Evolutionary conservation across 2,888 invertebrate genomes (phyloP).

Genomic region (Cabera pusaria): DNA sequence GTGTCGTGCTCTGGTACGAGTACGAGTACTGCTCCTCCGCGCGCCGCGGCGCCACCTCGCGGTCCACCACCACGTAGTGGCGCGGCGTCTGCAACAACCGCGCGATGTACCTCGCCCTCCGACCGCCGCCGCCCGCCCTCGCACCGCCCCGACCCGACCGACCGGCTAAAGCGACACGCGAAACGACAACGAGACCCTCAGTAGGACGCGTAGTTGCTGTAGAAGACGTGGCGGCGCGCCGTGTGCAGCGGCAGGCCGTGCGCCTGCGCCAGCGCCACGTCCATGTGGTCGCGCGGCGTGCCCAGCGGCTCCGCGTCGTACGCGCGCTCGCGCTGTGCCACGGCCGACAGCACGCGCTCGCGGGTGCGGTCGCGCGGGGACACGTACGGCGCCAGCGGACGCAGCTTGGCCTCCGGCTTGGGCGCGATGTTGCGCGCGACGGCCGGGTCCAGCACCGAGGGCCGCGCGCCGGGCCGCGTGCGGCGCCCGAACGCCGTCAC

Average conservation of each 20-base stretch:
- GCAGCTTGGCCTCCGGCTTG: slow-evolving; percentile 81
- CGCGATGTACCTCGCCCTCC: slow-evolving; percentile 58
- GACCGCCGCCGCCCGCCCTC: slow-evolving; percentile 52
- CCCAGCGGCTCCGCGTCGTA: slow-evolving; percentile 83
- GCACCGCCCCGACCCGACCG: slow-evolving; percentile 55
- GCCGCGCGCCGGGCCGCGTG: slow-evolving; percentile 72
- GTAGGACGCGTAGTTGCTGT: slow-evolving; percentile 79
- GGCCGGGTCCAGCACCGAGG: slow-evolving; percentile 78
- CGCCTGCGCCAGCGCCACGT: slow-evolving; percentile 84
- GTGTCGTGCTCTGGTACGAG: slow-evolving; percentile 88
- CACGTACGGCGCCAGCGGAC: slow-evolving; percentile 86
- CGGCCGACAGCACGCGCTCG: slow-evolving; percentile 83
- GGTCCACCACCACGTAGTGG: slow-evolving; percentile 93
- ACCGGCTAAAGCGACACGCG: slow-evolving; percentile 78
- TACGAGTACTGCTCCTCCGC: slow-evolving; percentile 94
- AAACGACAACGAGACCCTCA: slow-evolving; percentile 52
- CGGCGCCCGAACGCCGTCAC: slow-evolving; percentile 92
- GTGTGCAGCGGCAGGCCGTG: slow-evolving; percentile 81
- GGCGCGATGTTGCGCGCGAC: slow-evolving; percentile 86
- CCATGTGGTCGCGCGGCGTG: slow-evolving; percentile 86
- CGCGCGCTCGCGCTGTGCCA: slow-evolving; percentile 83
- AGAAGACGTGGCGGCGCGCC: slow-evolving; percentile 77
- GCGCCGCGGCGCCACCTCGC: slow-evolving; percentile 86
- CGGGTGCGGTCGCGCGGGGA: slow-evolving; percentile 87
- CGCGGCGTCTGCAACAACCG: slow-evolving; percentile 92